Percentiles rank a stretch among this genome's conserved stretches.
Evolutionary conservation across 2,888 invertebrate genomes (phyloP).

Genomic region (Halictus quadricinctus): DNA sequence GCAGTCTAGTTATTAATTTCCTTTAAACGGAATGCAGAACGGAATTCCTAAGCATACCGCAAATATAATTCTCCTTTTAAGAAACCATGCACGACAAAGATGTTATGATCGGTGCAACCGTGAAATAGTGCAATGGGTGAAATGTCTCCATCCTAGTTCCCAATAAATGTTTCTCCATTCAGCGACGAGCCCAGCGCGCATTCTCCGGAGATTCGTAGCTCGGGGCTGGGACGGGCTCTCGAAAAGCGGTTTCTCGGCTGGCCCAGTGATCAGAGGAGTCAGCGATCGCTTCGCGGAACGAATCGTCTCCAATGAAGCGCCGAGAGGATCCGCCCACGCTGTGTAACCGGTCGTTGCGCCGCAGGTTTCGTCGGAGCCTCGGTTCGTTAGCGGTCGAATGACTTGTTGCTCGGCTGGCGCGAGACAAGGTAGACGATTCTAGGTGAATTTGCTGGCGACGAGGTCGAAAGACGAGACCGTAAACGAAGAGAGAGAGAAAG

Average conservation of each 20-base stretch:
- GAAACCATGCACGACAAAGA: too few species aligned
- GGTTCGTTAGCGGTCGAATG: slow-evolving; percentile 17
- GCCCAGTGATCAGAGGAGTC: slow-evolving; percentile 1
- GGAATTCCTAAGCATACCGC: too few species aligned
- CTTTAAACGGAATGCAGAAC: too few species aligned
- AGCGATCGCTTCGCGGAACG: slow-evolving; percentile 12
- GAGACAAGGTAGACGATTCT: slow-evolving; percentile 16
- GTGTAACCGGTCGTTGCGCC: slow-evolving; percentile 12
- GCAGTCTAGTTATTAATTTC: too few species aligned
- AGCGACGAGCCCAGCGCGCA: too few species aligned
- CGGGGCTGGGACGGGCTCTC: not conserved
- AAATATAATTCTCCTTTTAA: too few species aligned
- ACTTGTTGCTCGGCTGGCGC: slow-evolving; percentile 5
- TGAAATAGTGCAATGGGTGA: too few species aligned
- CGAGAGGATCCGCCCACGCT: slow-evolving; percentile 10
- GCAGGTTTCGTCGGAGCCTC: slow-evolving; percentile 8
- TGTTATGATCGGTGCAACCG: too few species aligned
- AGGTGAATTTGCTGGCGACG: slow-evolving; percentile 15
- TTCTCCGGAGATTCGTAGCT: not conserved
- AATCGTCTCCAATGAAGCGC: not conserved
- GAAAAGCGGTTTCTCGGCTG: not conserved
- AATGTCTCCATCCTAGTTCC: not conserved
- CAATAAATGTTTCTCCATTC: not conserved
- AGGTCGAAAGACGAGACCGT: slow-evolving; percentile 4
- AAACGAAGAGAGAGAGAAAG: not conserved